Percentiles rank a stretch among this genome's conserved stretches.
Evolutionary conservation across 92 coral and sea anemone species (phyloP).

Genomic region (Hydrozoanthus gracilis): DNA sequence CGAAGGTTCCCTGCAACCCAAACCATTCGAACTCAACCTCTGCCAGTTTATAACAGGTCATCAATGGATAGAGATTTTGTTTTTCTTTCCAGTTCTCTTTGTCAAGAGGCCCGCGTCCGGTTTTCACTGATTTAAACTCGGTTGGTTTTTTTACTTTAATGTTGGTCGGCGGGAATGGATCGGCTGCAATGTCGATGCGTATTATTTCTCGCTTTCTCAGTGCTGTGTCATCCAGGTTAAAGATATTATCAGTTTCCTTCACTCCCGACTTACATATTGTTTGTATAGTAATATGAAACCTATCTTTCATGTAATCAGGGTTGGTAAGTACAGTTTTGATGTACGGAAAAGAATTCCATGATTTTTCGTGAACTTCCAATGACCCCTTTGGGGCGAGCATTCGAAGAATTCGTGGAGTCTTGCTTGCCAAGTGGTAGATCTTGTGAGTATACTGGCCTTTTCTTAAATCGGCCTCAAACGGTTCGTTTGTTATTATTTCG

Average conservation of each 20-base stretch:
- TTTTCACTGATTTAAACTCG: slow-evolving; percentile 61
- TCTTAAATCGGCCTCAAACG: slow-evolving; percentile 35
- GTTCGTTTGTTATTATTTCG: slow-evolving; percentile 74
- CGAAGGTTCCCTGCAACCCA: slow-evolving; percentile 74
- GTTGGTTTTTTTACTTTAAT: slow-evolving; percentile 88
- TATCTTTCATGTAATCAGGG: slow-evolving; percentile 75
- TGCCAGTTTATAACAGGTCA: slow-evolving; percentile 96
- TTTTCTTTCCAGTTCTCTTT: slow-evolving; percentile 66
- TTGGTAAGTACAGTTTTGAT: slow-evolving; percentile 83
- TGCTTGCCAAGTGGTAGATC: slow-evolving; percentile 68
- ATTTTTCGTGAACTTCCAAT: slow-evolving; percentile 85
- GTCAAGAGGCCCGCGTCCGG: slow-evolving; percentile 85
- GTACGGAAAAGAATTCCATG: slow-evolving; percentile 93
- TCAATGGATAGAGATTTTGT: slow-evolving; percentile 62
- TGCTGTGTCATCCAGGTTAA: slow-evolving; percentile 48
- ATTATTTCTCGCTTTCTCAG: slow-evolving; percentile 60
- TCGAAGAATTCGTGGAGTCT: slow-evolving; percentile 78
- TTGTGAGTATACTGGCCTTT: slow-evolving; percentile 86
- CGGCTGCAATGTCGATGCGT: slow-evolving; percentile 69
- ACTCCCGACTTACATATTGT: slow-evolving; percentile 83
- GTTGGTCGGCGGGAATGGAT: background rate
- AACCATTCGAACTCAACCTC: slow-evolving; percentile 84
- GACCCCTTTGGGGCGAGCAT: slow-evolving; percentile 87
- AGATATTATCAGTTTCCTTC: slow-evolving; percentile 60
- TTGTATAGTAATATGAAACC: slow-evolving; percentile 68